Percentiles rank a stretch among this genome's conserved stretches.
phyloP scores from a whole-genome alignment of 1,140 invertebrate species.

The Drosophila lowei region DNA sequence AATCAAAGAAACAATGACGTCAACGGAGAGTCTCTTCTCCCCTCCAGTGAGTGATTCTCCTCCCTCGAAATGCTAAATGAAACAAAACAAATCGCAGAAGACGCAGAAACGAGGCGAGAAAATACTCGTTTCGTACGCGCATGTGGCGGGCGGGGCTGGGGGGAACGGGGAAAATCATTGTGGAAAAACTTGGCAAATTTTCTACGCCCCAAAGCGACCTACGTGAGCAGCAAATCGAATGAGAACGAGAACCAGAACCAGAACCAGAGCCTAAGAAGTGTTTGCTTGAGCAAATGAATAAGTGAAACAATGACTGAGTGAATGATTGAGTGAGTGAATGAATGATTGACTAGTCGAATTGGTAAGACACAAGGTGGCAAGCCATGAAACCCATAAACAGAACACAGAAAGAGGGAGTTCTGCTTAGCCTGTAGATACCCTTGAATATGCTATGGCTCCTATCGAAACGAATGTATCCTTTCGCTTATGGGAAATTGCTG shows the following conservation, averaged over 20 bases:
- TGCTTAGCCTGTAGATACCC: too few relatives aligned
- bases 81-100: conserved; percentile 46
- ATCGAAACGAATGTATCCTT: too few relatives aligned
- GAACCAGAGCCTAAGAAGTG: conserved; percentile 42
- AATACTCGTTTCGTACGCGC: conserved; percentile 22
- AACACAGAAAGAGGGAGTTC: too few relatives aligned
- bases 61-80: conserved; percentile 58
- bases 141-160: too few relatives aligned
- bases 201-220: conserved; percentile 57
- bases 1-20: conserved; percentile 29
- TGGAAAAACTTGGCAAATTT: conserved; percentile 73
- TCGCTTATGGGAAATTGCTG: too few relatives aligned
- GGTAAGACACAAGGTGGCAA: conserved; percentile 45
- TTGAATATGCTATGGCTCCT: too few relatives aligned
- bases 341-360: conserved; percentile 38
- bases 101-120: conserved; percentile 40
- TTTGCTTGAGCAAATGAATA: conserved; percentile 37
- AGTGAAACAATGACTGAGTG: conserved; percentile 25
- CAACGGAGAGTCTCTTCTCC: not conserved
- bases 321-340: conserved; percentile 12
- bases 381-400: not conserved
- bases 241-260: conserved; percentile 34
- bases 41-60: too few relatives aligned
- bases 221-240: conserved; percentile 58
- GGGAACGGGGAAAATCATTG: conserved; percentile 60